phyloP scores from a whole-genome alignment of 2,888 invertebrate genomes.

The Lasioglossum zephyrum region DNA sequence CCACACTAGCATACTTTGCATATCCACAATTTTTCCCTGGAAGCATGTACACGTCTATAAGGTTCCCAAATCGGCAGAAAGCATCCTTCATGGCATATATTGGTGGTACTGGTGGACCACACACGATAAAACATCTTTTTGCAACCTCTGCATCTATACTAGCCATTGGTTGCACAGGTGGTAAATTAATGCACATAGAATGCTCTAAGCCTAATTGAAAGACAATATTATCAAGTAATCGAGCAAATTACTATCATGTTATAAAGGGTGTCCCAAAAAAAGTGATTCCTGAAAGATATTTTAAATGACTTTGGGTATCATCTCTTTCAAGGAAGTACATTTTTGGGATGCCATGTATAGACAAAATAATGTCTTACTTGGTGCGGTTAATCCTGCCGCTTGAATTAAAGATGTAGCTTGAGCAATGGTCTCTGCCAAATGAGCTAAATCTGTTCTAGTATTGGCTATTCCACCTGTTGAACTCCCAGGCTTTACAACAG shows the following conservation, averaged over 20 bases:
- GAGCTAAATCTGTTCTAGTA: slow-evolving; percentile 87
- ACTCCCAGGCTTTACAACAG: slow-evolving; percentile 76
- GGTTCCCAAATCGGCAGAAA: slow-evolving; percentile 95
- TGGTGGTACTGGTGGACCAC: slow-evolving; percentile 87
- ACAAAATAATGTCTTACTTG: slow-evolving; percentile 74
- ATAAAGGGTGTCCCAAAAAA: background rate
- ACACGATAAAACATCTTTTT: slow-evolving; percentile 86
- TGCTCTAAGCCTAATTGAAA: slow-evolving; percentile 64
- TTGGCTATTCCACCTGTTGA: slow-evolving; percentile 76
- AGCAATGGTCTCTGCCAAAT: slow-evolving; percentile 90
- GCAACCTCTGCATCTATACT: slow-evolving; percentile 88
- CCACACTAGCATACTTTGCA: slow-evolving; percentile 92
- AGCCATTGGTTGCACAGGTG: slow-evolving; percentile 89
- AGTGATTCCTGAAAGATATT: background rate
- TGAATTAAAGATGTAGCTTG: slow-evolving; percentile 91
- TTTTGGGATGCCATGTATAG: background rate
- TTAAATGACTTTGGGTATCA: background rate
- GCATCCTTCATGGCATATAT: slow-evolving; percentile 92
- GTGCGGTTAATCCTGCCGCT: slow-evolving; percentile 86
- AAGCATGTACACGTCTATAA: slow-evolving; percentile 95
- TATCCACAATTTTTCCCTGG: slow-evolving; percentile 96
- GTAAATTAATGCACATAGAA: slow-evolving; percentile 87
- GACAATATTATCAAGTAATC: slow-evolving; percentile 25
- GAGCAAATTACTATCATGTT: slow-evolving; percentile 10
- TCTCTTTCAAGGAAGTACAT: background rate